phyloP scores from a whole-genome alignment of 2,888 invertebrate genomes.

The Himalopsyche japonica region DNA sequence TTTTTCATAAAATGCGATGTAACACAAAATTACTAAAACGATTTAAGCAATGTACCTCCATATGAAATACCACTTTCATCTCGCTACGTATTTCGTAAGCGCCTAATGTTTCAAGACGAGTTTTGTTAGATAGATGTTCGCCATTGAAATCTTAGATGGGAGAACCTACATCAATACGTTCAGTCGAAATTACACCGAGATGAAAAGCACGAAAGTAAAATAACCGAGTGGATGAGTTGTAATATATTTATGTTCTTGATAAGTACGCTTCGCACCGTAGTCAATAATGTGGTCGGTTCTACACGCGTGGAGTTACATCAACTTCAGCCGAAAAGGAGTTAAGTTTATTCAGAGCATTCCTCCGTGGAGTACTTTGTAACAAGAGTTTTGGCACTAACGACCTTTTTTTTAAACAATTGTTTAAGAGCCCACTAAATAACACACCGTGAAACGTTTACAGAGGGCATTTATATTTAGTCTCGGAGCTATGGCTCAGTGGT shows the following conservation, averaged over 20 bases:
- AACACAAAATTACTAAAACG: no score
- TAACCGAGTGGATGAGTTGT: background rate
- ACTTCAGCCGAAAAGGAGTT: background rate
- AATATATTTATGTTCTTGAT: background rate
- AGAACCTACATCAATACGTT: background rate
- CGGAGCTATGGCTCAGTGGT: background rate
- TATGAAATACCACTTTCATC: no score
- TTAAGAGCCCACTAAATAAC: background rate
- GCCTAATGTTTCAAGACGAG: background rate
- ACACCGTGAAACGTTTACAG: background rate
- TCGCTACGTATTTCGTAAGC: background rate
- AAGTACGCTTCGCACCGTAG: background rate
- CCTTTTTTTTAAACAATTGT: background rate
- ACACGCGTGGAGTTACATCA: background rate
- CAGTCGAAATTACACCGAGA: background rate
- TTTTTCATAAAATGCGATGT: no score
- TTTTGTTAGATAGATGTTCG: background rate
- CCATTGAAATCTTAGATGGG: background rate
- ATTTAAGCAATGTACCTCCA: no score
- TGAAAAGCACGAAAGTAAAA: slow-evolving; percentile 1
- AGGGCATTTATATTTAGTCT: background rate
- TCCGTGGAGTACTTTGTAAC: background rate
- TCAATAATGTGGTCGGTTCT: background rate
- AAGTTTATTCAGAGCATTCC: background rate
- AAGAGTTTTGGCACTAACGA: background rate